Evolutionary conservation across 1,140 invertebrate species (phyloP).

Genomic region (Pachypsylla venusta): DNA sequence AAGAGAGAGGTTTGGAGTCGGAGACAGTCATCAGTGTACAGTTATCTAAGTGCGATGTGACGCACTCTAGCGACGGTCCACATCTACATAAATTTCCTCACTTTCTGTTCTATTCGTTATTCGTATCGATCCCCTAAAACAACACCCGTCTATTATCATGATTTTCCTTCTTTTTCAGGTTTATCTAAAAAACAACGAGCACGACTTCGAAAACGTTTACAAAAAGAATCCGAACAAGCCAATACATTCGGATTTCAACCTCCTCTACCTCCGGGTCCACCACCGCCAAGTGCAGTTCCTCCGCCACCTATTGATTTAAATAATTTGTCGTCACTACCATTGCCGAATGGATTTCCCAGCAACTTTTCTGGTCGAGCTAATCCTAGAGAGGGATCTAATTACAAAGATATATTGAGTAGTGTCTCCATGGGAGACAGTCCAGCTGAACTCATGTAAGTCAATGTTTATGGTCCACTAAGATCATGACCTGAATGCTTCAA

Average conservation of each 20-base stretch:
- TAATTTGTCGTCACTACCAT: too few species aligned
- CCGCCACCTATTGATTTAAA: not conserved
- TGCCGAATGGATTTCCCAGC: too few species aligned
- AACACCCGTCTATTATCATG: not conserved
- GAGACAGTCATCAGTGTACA: too few species aligned
- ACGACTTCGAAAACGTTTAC: not conserved
- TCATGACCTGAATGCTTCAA: too few species aligned
- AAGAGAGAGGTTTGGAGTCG: too few species aligned
- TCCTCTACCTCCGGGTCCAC: not conserved
- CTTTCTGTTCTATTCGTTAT: not conserved
- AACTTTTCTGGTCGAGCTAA: too few species aligned
- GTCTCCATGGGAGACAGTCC: not conserved
- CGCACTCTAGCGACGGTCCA: too few species aligned
- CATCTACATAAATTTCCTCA: not conserved
- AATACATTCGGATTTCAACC: not conserved
- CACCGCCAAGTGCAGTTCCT: not conserved
- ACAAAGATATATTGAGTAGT: not conserved
- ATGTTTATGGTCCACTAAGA: too few species aligned
- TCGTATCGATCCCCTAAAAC: not conserved
- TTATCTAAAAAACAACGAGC: not conserved
- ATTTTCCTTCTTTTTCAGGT: not conserved
- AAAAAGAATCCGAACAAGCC: not conserved
- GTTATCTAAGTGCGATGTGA: too few species aligned
- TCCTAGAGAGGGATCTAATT: too few species aligned
- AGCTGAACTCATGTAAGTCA: too few species aligned